Percentiles rank a stretch among this genome's conserved stretches.
Conservation (phyloP, 2,888 invertebrate genomes). For the Acanthococcus lagerstroemiae region DNA sequence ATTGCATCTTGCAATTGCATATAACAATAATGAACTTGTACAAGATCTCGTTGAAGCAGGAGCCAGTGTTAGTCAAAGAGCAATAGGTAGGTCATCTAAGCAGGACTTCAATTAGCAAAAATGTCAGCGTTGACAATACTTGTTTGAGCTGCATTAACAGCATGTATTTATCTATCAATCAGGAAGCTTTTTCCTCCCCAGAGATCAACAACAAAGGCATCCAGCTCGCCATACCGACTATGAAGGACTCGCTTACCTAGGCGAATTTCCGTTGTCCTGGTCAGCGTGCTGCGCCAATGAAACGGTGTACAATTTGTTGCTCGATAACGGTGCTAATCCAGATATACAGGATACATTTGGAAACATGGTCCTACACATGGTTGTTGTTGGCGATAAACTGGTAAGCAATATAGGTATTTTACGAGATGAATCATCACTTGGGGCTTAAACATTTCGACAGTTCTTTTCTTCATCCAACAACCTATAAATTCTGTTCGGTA, state of each 20-base stretch:
- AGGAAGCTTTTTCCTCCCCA: conserved; percentile 87
- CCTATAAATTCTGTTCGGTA: too few relatives aligned
- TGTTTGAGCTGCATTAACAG: neutral
- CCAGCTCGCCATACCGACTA: conserved; percentile 80
- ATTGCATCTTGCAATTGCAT: conserved; percentile 90
- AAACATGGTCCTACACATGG: conserved; percentile 99
- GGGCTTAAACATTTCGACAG: neutral
- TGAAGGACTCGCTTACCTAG: conserved; percentile 92
- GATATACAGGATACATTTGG: conserved; percentile 94
- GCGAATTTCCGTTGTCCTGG: conserved; percentile 95
- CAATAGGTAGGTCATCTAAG: conserved; percentile 56
- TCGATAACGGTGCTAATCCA: conserved; percentile 88
- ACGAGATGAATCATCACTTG: neutral
- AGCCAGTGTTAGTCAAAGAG: conserved; percentile 83
- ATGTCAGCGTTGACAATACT: neutral
- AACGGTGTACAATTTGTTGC: conserved; percentile 87
- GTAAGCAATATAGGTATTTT: too few relatives aligned
- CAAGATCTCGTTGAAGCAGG: conserved; percentile 87
- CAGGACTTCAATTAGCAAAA: neutral
- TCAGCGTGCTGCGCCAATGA: conserved; percentile 95
- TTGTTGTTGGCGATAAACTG: conserved; percentile 93
- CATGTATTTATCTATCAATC: neutral
- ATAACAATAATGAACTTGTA: conserved; percentile 89
- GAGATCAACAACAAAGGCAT: conserved; percentile 76
- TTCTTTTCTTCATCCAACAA: too few relatives aligned